Percentiles rank a stretch among this genome's conserved stretches.
Evolutionary conservation across 2,113 vertebrate genomes (phyloP).

Genomic region (Mastomys coucha): DNA sequence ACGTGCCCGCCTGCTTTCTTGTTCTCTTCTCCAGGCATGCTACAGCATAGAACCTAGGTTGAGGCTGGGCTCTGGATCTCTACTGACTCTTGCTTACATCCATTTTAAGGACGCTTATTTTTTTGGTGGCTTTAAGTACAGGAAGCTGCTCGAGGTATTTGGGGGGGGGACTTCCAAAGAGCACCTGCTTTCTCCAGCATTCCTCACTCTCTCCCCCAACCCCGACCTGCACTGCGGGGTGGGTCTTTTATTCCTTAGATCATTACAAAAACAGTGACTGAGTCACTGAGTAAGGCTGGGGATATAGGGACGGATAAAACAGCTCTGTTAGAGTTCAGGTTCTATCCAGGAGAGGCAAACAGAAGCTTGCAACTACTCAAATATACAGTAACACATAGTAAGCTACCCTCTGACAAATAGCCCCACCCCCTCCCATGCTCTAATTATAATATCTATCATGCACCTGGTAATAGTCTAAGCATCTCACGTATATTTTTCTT

Average conservation of each 20-base stretch:
- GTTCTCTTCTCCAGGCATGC: background rate
- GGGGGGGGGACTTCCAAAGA: conserved; percentile 66
- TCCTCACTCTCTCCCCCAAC: conserved; percentile 62
- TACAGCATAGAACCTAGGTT: conserved; percentile 41
- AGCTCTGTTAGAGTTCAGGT: background rate
- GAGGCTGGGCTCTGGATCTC: conserved; percentile 80
- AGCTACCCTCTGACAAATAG: background rate
- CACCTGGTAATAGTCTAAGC: background rate
- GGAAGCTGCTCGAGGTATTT: conserved; percentile 84
- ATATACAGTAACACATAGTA: background rate
- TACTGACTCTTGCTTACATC: conserved; percentile 69
- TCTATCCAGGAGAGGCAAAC: background rate
- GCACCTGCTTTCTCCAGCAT: conserved; percentile 81
- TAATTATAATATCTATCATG: background rate
- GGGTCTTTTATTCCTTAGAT: conserved; percentile 46
- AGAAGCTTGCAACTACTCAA: background rate
- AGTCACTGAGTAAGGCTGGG: background rate
- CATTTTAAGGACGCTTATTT: conserved; percentile 86
- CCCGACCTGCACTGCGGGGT: conserved; percentile 25
- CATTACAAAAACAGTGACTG: conserved; percentile 45
- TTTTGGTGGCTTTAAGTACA: conserved; percentile 84
- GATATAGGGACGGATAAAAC: background rate
- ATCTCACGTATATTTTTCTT: background rate
- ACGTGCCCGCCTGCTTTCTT: background rate
- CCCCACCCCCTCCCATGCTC: background rate